A percentile compares a stretch with the other conserved stretches of the same genome.
Conservation (phyloP, 2,113 vertebrate species). For the Piaya cayana region DNA sequence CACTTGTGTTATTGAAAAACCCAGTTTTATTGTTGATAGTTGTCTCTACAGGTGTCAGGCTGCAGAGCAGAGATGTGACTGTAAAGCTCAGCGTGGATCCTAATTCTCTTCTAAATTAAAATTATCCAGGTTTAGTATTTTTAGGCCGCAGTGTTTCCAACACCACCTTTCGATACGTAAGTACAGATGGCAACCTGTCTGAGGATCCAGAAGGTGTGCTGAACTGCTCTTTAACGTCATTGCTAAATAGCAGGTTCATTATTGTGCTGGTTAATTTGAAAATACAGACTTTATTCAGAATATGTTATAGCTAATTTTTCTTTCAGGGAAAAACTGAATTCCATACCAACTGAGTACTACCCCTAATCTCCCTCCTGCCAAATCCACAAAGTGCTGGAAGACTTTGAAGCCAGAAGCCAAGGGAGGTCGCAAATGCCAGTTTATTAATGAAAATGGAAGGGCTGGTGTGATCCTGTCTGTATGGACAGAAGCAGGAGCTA, state of each 20-base stretch:
- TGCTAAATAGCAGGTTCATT: neutral
- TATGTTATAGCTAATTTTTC: neutral
- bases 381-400: neutral
- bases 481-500: neutral
- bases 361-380: neutral
- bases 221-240: neutral
- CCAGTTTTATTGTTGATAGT: neutral
- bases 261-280: neutral
- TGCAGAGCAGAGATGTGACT: neutral
- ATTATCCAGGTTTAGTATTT: neutral
- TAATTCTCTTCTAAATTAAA: neutral
- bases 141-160: neutral
- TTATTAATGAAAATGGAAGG: neutral
- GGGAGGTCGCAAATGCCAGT: neutral
- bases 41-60: neutral
- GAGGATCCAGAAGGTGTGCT: neutral
- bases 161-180: neutral
- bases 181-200: neutral
- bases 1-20: neutral
- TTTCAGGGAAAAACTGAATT: neutral
- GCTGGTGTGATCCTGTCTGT: neutral
- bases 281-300: neutral
- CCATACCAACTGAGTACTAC: neutral
- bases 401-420: neutral
- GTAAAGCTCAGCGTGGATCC: neutral